Percentiles rank a stretch among this genome's conserved stretches.
Evolutionary conservation across 30 jellyfish, hydroid and myxozoan genomes (phyloP).

Genomic region (Morbakka virulenta): DNA sequence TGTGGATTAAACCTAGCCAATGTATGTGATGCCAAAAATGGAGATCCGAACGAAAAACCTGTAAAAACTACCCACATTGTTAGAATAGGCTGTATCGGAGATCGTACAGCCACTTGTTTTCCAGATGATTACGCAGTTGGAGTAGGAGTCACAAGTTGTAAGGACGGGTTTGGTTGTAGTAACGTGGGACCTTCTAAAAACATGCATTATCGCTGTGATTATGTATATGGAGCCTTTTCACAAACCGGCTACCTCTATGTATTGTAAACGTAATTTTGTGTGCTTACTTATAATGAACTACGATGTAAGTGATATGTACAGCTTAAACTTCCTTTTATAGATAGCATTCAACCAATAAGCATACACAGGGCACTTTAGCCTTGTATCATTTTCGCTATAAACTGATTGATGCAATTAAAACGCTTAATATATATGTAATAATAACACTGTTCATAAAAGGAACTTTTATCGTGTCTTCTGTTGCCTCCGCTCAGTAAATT

Average conservation of each 20-base stretch:
- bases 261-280: conserved; percentile 56
- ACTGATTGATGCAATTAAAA: too few relatives aligned
- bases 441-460: too few relatives aligned
- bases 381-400: too few relatives aligned
- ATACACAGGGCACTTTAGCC: too few relatives aligned
- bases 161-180: conserved; percentile 98
- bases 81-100: conserved; percentile 98
- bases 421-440: too few relatives aligned
- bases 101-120: conserved; percentile 97
- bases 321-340: too few relatives aligned
- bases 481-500: too few relatives aligned
- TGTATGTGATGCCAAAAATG: conserved; percentile 87
- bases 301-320: too few relatives aligned
- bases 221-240: conserved; percentile 94
- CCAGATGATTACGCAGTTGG: conserved; percentile 99
- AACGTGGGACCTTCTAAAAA: conserved; percentile 96
- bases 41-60: conserved; percentile 94
- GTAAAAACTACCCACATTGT: conserved; percentile 93
- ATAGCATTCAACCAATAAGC: too few relatives aligned
- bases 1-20: conserved; percentile 94
- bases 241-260: conserved; percentile 93
- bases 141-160: conserved; percentile 97
- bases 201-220: conserved; percentile 98
- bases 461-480: too few relatives aligned
- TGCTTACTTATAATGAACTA: too few relatives aligned